Base-by-base conservation (phyloP, 2,113 vertebrate species). In the Centropus unirufus region DNA sequence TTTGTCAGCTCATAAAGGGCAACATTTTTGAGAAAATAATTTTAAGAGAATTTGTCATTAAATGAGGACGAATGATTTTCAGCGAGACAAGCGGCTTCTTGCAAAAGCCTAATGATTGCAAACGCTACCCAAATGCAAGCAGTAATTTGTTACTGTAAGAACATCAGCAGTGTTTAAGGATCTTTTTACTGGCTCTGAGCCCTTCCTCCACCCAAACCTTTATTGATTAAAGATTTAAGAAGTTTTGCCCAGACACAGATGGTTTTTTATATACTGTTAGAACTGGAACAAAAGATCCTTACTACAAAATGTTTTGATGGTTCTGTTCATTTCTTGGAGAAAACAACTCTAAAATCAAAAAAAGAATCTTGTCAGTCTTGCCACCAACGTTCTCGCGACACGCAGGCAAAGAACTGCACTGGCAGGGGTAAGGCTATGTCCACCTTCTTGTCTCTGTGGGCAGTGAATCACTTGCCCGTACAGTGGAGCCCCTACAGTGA, bases 1-100 rank as follows among this genome's bases (percentile, higher is more conserved):
- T 94, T 87, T 93, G 87, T 75, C 52, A 90, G 72, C 64, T 92
- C 74, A 80, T 82, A 94, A 91, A 95, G 82, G 76, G 27, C 12
- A 74, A 86, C 75, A 72, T 52, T 40, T 94, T 91, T 87, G 84
- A 69, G 72, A 85, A 92, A 87, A 87, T 77, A 54, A 39, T 86
- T 85, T 85, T 26, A 75, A 70, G 57, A 75, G 87, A 86, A 76
- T 63, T 77, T 85, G 44, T 85, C 44, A 57, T 75, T 83, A 62
- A 89, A 86, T 84, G 62, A 83, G 30, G 75, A 52, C 72, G 30
- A 81, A 74, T 79, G 55, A 87, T 84, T 92, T 95, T 75, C 84
- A 69, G 32, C 4, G 32, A 75, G 88, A 91, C 49, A 51, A 40
- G 32, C 30, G 32, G 51, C 29, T 89, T 20, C 23, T 63, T 90